Percentiles rank a stretch among this genome's conserved stretches.
These are phyloP conservation scores for Lerista edwardsae DNA, from an alignment of 2,797 vertebrate genomes.

Conservation along the genomic window DNA sequence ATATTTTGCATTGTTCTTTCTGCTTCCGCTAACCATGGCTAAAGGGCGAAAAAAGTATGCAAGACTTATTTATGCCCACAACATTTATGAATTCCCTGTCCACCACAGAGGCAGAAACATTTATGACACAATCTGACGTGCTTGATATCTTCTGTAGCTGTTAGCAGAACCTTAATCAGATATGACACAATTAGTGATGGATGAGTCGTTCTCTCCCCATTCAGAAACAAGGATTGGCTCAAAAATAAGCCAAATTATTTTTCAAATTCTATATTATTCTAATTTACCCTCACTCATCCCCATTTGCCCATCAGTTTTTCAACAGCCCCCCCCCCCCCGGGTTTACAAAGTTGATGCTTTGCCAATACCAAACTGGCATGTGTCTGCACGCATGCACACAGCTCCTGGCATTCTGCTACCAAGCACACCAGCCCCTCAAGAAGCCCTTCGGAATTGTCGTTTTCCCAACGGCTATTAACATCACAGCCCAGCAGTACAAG, in stretches of 20 bases:
- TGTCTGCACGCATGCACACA: no score
- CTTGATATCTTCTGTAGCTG: not conserved
- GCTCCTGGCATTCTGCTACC: not conserved
- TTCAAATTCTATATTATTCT: not conserved
- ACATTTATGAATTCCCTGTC: not conserved
- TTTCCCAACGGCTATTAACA: not conserved
- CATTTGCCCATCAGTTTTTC: not conserved
- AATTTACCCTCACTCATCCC: no score
- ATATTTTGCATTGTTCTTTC: not conserved
- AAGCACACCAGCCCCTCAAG: not conserved
- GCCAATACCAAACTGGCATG: not conserved
- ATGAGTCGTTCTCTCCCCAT: no score
- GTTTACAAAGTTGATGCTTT: not conserved
- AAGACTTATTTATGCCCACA: no score
- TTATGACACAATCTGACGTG: no score
- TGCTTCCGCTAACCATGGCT: not conserved
- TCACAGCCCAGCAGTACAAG: not conserved
- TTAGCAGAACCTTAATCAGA: no score
- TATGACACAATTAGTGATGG: not conserved
- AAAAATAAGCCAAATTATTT: not conserved
- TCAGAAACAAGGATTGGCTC: not conserved
- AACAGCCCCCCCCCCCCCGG: no score
- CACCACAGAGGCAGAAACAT: not conserved
- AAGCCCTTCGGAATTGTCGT: not conserved
- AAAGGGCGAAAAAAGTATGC: not conserved